These are phyloP conservation scores for Melanargia galathea DNA, from an alignment of 2,888 invertebrate genomes.

Conservation along the genomic window DNA sequence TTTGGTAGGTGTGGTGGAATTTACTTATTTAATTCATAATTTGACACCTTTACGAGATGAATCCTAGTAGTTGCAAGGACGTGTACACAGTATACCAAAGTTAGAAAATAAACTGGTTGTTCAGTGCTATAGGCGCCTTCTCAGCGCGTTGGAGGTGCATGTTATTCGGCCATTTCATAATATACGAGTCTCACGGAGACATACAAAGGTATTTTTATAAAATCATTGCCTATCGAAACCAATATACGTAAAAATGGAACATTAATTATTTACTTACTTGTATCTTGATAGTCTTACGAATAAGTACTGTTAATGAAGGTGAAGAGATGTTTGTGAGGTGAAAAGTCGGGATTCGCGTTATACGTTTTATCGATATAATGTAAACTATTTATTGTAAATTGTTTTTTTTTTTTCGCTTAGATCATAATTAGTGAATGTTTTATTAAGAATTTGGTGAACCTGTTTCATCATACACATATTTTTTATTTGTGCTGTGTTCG, in stretches of 20 bases:
- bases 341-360: constrained; percentile 75
- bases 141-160: constrained; percentile 20
- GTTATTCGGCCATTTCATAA: constrained; percentile 48
- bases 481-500: constrained; percentile 80
- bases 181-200: constrained; percentile 49
- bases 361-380: constrained; percentile 75
- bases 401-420: constrained; percentile 69
- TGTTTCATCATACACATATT: constrained; percentile 62
- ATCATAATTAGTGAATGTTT: constrained; percentile 74
- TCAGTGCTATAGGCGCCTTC: constrained; percentile 32
- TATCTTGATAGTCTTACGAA: constrained; percentile 72
- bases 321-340: constrained; percentile 53
- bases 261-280: constrained; percentile 76
- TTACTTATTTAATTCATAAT: constrained; percentile 55
- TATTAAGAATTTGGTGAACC: constrained; percentile 71
- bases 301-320: constrained; percentile 61
- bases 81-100: constrained; percentile 81
- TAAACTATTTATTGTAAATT: constrained; percentile 78
- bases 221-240: constrained; percentile 78
- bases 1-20: constrained; percentile 58
- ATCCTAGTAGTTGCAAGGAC: constrained; percentile 56
- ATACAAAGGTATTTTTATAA: constrained; percentile 79
- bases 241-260: constrained; percentile 80
- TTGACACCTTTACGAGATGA: constrained; percentile 59
- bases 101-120: constrained; percentile 70